Percentiles rank a stretch among this genome's conserved stretches.
Conservation (phyloP, 2,113 vertebrate genomes). For the Phoxinus phoxinus region DNA sequence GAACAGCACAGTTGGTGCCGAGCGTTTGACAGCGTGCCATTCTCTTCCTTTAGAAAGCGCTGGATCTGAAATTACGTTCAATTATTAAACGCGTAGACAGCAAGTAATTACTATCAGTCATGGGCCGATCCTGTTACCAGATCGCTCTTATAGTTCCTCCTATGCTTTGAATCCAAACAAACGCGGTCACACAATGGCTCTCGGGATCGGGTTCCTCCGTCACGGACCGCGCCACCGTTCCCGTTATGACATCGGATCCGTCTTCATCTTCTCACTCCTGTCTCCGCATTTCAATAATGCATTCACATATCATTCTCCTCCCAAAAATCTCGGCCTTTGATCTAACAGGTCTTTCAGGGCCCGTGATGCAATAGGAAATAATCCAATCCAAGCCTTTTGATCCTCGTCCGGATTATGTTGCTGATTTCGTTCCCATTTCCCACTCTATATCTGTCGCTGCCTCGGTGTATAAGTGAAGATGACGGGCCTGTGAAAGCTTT, state of each 20-base stretch:
- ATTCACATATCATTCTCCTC: conserved; percentile 72
- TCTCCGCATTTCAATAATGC: conserved; percentile 84
- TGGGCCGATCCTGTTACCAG: conserved; percentile 86
- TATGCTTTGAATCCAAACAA: conserved; percentile 84
- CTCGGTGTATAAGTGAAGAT: background rate
- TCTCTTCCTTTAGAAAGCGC: conserved; percentile 76
- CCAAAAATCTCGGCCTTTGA: conserved; percentile 80
- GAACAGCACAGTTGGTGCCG: background rate
- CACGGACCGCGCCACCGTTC: conserved; percentile 75
- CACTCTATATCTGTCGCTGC: conserved; percentile 12
- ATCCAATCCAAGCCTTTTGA: conserved; percentile 70
- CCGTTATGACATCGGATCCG: conserved; percentile 84
- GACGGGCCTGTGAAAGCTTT: background rate
- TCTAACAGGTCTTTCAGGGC: conserved; percentile 73
- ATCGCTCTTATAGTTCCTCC: conserved; percentile 80
- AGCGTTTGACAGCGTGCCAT: conserved; percentile 20
- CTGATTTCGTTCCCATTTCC: conserved; percentile 68
- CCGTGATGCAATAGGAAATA: conserved; percentile 73
- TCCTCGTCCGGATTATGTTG: conserved; percentile 73
- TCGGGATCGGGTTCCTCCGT: conserved; percentile 80
- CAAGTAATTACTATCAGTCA: conserved; percentile 86
- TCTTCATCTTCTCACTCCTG: conserved; percentile 62
- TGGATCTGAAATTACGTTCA: conserved; percentile 92
- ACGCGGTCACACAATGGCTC: conserved; percentile 78
- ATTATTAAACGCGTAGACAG: conserved; percentile 91